Base-by-base conservation (phyloP, 2,113 vertebrate genomes). In the Columba janthina region DNA sequence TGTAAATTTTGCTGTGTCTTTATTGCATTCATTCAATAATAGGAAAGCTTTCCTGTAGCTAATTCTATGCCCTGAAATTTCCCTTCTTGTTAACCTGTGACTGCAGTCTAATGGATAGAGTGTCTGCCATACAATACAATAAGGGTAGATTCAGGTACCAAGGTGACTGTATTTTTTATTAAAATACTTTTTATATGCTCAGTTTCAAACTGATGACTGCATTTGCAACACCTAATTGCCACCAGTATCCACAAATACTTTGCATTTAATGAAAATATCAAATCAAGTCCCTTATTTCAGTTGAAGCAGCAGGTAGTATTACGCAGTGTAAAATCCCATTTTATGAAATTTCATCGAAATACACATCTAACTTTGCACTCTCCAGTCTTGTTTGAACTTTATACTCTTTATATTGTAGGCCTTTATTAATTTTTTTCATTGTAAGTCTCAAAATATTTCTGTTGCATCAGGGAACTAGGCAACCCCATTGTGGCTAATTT, bases 191-290 rank as follows among this genome's bases (percentile, higher is more conserved):
- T 98, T 97, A 97, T 93, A 94, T 57, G 89, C 75, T 93, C 79
- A 36, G 42, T 97, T 96, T 97, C 95, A 97, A 97, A 86, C 90
- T 90, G 91, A 96, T 96, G 93, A 89, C 94, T 92, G 80, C 76
- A 83, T 95, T 97, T 94, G 93, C 95, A 95, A 95, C 94, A 97
- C 96, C 96, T 97, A 98, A 97, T 96, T 98, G 96, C 94, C 96
- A 82, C 90, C 85, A 94, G 19, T 75, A 61, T 97, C 94, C 95
- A 88, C 66, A 96, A 97, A 97, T 97, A 96, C 78, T 97, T 89
- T 58, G 80, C 90, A 91, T 95, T 95, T 97, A 96, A 96, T 96
- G 95, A 96, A 97, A 97, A 97, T 96, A 97, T 93, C 95, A 89
- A 97, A 94, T 92, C 78, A 87, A 26, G 6, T 61, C 74, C 87